Evolutionary conservation across 2,797 vertebrate species (phyloP).

Genomic region (Lepus oiostolus): DNA sequence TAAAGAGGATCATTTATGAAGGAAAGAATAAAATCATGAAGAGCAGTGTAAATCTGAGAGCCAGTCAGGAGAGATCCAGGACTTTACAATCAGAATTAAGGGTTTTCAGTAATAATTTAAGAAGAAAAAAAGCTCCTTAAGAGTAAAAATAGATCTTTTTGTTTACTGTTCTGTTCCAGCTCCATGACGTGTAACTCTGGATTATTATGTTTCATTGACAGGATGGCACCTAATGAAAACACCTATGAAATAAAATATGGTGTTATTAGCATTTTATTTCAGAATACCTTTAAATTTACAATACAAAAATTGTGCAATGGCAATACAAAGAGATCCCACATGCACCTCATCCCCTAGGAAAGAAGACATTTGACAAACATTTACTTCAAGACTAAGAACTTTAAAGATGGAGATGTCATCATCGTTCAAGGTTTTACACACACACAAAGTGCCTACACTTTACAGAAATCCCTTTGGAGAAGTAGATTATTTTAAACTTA

Average conservation of each 20-base stretch:
- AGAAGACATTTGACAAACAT: neutral
- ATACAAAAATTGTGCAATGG: too few relatives aligned
- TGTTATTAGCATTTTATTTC: too few relatives aligned
- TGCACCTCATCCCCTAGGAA: neutral
- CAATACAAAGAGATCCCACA: too few relatives aligned
- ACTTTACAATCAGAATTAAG: neutral
- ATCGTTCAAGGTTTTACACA: neutral
- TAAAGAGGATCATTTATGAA: neutral
- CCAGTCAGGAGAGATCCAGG: neutral
- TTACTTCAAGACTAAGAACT: neutral
- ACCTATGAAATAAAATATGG: neutral
- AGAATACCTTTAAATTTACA: too few relatives aligned
- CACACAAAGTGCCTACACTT: neutral
- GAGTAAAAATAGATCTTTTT: neutral
- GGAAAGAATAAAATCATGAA: conserved; percentile 5
- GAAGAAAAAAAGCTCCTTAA: neutral
- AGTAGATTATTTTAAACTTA: conserved; percentile 28
- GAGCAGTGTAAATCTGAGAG: conserved; percentile 9
- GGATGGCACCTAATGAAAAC: neutral
- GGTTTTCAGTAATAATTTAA: conserved; percentile 22
- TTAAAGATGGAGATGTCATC: neutral
- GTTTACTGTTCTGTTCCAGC: neutral
- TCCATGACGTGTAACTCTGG: neutral
- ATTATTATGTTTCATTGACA: conserved; percentile 30
- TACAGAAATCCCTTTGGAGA: neutral